Conservation (phyloP, 2,888 invertebrate species). For the Drosophila hamatofila region DNA sequence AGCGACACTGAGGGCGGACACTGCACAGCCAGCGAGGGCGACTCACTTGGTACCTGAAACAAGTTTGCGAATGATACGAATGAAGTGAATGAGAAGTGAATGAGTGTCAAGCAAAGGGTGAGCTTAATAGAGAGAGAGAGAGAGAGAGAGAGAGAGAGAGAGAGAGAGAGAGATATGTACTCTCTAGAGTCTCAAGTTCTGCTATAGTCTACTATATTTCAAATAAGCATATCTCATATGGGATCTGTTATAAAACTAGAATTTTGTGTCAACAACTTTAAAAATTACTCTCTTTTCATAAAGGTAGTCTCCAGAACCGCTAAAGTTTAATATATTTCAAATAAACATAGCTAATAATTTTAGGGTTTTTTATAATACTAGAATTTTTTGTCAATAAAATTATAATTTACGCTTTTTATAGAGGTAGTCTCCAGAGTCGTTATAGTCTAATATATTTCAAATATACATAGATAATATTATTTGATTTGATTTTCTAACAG, state of each 20-base stretch:
- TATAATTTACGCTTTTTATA: not conserved
- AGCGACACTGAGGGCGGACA: not conserved
- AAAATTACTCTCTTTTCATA: not conserved
- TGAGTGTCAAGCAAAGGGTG: not conserved
- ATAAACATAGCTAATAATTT: too few species aligned
- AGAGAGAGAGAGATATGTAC: not conserved
- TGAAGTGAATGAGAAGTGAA: not conserved
- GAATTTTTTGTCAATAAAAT: not conserved
- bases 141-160: too few species aligned
- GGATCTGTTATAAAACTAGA: not conserved
- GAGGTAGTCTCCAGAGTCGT: not conserved
- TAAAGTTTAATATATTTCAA: too few species aligned
- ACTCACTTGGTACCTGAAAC: slow-evolving; percentile 28
- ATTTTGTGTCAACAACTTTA: not conserved
- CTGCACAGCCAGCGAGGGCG: slow-evolving; percentile 17
- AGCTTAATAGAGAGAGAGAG: too few species aligned
- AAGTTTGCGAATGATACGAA: slow-evolving; percentile 23
- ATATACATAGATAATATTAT: too few species aligned
- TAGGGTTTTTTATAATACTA: not conserved
- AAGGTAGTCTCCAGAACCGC: not conserved
- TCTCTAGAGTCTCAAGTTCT: not conserved
- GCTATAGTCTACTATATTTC: not conserved
- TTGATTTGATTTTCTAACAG: too few species aligned
- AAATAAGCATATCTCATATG: not conserved
- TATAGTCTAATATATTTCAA: too few species aligned